Percentiles rank a stretch among this genome's conserved stretches.
These are phyloP conservation scores for Coptotermes formosanus DNA, from an alignment of 1,140 invertebrate genomes.

Conservation along the genomic window DNA sequence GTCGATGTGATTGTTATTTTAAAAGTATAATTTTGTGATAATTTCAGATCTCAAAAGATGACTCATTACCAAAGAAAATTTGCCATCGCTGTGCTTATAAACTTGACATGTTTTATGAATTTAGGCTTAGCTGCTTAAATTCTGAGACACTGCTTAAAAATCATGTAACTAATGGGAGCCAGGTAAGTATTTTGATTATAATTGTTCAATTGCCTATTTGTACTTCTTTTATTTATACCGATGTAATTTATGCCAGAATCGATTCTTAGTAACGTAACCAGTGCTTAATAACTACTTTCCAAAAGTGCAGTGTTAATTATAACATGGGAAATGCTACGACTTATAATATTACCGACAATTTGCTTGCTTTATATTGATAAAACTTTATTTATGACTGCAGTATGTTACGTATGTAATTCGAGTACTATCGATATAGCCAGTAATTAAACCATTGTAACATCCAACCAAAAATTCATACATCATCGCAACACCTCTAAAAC, in stretches of 20 bases:
- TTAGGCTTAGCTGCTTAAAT: constrained; percentile 60
- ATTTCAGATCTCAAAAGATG: constrained; percentile 64
- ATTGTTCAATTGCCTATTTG: neutral
- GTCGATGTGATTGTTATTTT: constrained; percentile 8
- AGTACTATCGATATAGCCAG: too few species aligned
- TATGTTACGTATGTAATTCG: too few species aligned
- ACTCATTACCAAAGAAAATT: constrained; percentile 67
- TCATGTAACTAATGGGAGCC: constrained; percentile 64
- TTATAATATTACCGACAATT: too few species aligned
- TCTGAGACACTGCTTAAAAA: constrained; percentile 64
- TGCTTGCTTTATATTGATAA: too few species aligned
- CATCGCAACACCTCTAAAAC: too few species aligned
- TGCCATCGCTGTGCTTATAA: constrained; percentile 64
- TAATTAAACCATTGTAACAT: too few species aligned
- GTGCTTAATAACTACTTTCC: too few species aligned
- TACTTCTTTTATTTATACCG: neutral
- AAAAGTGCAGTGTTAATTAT: too few species aligned
- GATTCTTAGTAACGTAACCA: too few species aligned
- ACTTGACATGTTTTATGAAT: constrained; percentile 66
- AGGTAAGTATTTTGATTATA: constrained; percentile 49
- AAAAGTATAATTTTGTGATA: constrained; percentile 34
- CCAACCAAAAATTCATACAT: too few species aligned
- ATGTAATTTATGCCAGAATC: neutral
- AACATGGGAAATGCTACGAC: too few species aligned
- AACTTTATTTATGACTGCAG: too few species aligned